Evolutionary conservation across 2,797 vertebrate genomes (phyloP).

Genomic region (Saxicola maurus): DNA sequence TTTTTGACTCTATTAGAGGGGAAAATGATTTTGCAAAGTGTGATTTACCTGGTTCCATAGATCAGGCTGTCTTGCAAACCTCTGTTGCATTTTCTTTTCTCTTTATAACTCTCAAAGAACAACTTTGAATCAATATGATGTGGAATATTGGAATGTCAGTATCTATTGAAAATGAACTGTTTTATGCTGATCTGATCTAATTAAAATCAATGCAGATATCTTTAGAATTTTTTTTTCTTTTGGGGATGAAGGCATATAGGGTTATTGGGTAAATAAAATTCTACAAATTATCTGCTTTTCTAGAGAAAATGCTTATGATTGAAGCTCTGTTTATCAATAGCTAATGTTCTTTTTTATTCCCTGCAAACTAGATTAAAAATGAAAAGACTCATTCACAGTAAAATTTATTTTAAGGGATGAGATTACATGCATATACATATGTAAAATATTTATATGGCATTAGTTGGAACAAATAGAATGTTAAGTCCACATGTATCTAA

Average conservation of each 20-base stretch:
- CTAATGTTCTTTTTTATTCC: background rate
- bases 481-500: background rate
- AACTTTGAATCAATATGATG: slow-evolving; percentile 9
- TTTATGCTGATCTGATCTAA: slow-evolving; percentile 37
- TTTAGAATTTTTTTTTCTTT: background rate
- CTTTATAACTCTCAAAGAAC: background rate
- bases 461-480: background rate
- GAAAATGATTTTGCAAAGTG: slow-evolving; percentile 43
- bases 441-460: background rate
- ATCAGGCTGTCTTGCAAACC: background rate
- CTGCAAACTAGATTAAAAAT: background rate
- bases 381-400: background rate
- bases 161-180: background rate
- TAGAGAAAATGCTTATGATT: background rate
- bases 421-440: background rate
- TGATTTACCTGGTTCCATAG: slow-evolving; percentile 7
- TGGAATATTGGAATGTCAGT: slow-evolving; percentile 20
- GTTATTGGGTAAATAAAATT: background rate
- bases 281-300: background rate
- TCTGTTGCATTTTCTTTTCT: slow-evolving; percentile 21
- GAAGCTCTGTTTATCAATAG: background rate
- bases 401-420: background rate
- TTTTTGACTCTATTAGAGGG: slow-evolving; percentile 50
- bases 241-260: background rate
- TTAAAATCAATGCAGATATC: slow-evolving; percentile 37